Conservation (phyloP, 2,888 invertebrate genomes). For the Aphrophora alni region DNA sequence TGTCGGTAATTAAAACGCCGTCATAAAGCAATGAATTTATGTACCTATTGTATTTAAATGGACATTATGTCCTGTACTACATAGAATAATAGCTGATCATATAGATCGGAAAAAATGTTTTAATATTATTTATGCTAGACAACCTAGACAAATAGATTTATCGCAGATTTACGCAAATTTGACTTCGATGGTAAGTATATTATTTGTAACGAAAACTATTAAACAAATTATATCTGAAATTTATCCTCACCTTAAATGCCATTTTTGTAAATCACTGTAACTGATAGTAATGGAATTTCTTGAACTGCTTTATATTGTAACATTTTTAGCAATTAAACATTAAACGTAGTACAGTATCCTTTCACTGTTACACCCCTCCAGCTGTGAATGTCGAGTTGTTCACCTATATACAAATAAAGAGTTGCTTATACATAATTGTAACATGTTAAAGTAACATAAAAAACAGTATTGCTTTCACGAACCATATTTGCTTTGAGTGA, state of each 20-base stretch:
- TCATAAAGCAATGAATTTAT: too few relatives aligned
- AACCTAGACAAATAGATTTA: too few relatives aligned
- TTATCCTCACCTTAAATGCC: background rate
- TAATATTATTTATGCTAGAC: too few relatives aligned
- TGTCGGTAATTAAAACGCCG: too few relatives aligned
- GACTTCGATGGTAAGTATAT: too few relatives aligned
- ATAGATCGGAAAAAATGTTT: too few relatives aligned
- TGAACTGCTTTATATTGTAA: background rate
- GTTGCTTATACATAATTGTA: background rate
- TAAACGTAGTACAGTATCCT: background rate
- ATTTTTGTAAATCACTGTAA: background rate
- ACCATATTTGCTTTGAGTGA: background rate
- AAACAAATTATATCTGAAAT: too few relatives aligned
- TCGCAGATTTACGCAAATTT: too few relatives aligned
- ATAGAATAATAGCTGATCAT: too few relatives aligned
- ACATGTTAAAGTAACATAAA: background rate
- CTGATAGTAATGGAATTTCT: background rate
- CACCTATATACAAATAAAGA: constrained; percentile 9
- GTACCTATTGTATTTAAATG: too few relatives aligned
- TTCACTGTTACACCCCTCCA: background rate
- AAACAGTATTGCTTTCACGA: background rate
- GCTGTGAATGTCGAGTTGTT: background rate
- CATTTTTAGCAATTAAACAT: background rate
- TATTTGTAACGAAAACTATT: too few relatives aligned
- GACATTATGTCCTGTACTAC: too few relatives aligned